phyloP scores from a whole-genome alignment of 2,113 vertebrate genomes.

The Macquaria ambigua region DNA sequence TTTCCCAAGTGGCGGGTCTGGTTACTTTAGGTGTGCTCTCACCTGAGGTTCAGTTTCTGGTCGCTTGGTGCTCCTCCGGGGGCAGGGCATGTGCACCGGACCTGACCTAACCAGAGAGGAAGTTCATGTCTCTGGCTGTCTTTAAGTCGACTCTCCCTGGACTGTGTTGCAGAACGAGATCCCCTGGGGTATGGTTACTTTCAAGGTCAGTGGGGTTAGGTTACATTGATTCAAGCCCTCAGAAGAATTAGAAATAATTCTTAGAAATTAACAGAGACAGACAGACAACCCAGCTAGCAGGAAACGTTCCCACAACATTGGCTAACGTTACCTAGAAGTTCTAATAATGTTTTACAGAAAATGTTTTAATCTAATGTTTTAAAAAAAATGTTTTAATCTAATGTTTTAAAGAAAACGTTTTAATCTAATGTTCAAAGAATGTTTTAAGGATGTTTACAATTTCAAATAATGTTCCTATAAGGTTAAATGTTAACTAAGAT shows the following conservation, averaged over 20 bases:
- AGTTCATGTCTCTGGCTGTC: constrained; percentile 44
- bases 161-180: constrained; percentile 72
- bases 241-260: constrained; percentile 22
- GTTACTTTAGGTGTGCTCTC: constrained; percentile 52
- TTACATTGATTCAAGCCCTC: constrained; percentile 51
- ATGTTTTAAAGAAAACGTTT: too few species aligned
- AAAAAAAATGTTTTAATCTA: too few species aligned
- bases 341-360: too few species aligned
- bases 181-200: constrained; percentile 71
- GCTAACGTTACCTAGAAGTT: too few species aligned
- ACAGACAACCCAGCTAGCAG: background rate
- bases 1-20: constrained; percentile 27
- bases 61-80: constrained; percentile 15
- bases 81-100: constrained; percentile 36
- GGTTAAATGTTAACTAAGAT: too few species aligned
- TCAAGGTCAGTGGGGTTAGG: constrained; percentile 59
- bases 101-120: constrained; percentile 58
- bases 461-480: too few species aligned
- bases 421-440: too few species aligned
- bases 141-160: constrained; percentile 25
- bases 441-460: too few species aligned
- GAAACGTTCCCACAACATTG: too few species aligned
- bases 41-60: constrained; percentile 57
- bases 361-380: too few species aligned
- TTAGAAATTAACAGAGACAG: constrained; percentile 35